Conservation (phyloP, 92 coral and sea anemone species). For the Chrysogorgia sp. region DNA sequence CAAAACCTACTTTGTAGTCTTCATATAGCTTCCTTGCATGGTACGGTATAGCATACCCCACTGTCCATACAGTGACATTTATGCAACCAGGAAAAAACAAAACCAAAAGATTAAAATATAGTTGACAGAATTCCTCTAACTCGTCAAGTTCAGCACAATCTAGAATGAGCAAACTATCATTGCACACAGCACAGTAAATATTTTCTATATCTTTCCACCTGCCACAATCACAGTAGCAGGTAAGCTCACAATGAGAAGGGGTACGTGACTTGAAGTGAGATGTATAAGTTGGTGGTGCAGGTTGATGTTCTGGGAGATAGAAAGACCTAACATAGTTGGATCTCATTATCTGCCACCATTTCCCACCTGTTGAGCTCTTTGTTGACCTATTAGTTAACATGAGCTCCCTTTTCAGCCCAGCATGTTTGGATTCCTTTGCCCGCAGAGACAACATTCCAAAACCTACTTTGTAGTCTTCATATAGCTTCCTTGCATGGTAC, state of each 20-base stretch:
- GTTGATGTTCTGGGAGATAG: too few relatives aligned
- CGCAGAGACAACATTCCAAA: slow-evolving; percentile 5
- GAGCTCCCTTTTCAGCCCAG: too few relatives aligned
- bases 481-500: slow-evolving; percentile 54
- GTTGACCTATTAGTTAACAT: too few relatives aligned
- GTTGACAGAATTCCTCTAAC: too few relatives aligned
- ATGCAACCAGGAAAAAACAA: slow-evolving; percentile 40
- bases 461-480: background rate
- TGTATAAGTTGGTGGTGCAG: too few relatives aligned
- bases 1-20: background rate
- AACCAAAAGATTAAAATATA: slow-evolving; percentile 43
- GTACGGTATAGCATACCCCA: slow-evolving; percentile 67
- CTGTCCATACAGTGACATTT: slow-evolving; percentile 66
- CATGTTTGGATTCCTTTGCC: slow-evolving; percentile 49
- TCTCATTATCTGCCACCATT: too few relatives aligned
- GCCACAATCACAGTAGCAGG: too few relatives aligned
- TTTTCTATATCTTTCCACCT: background rate
- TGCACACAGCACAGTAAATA: slow-evolving; percentile 15
- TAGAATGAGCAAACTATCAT: too few relatives aligned
- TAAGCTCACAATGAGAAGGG: too few relatives aligned
- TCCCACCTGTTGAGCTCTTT: too few relatives aligned
- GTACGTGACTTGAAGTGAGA: slow-evolving; percentile 2
- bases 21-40: slow-evolving; percentile 49
- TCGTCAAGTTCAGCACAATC: slow-evolving; percentile 25
- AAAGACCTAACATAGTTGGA: slow-evolving; percentile 61